Base-by-base conservation (phyloP, 2,797 vertebrate species). In the Poecile montanus region DNA sequence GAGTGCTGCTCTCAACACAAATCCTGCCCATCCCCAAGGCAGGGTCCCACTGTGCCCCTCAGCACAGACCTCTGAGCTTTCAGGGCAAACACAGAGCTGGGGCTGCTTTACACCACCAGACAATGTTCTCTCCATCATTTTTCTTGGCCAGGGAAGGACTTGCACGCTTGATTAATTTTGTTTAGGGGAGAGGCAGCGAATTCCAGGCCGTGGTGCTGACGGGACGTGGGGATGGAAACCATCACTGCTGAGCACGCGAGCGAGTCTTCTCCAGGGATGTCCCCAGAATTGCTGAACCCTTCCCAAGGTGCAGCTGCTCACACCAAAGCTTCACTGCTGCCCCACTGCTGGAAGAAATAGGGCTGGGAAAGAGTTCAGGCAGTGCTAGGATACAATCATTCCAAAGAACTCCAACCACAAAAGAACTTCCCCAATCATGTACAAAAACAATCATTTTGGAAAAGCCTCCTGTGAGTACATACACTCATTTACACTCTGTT, bases 351-450 rank as follows among this genome's bases (percentile, higher is more conserved):
- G 11, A 6, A 50, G 75, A 76, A 77, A 71, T 1, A 48, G 58
- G 32, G 68, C 91, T 93, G 93, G 85, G 91, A 94, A 94, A 79
- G 88, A 73, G 44, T 11, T 95, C 61, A 96, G 95, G 95, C 56
- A 13, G 89, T 83, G 65, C 92, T 97, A 87, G 94, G 93, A 93
- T 18, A 26, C 74, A 44, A 58, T 53, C 3, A 3, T 84, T 92
- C 93, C 87, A 94, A 89, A 94, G 93, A 94, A 50, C 85, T 96
- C 79, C 23, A 75, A 96, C 95, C 96, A 91, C 96, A 96, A 77
- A 95, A 90, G 91, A 85, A 95, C 93, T 95, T 93, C 91, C 88
- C 92, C 87, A 76, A 81, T 63, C 81, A 19, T 95, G 85, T 78
- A 96, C 42, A 61, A 95, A 94, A 93, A 70, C 91, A 95, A 85